Base-by-base conservation (phyloP, 2,888 invertebrate species). In the Linnaemya tessellans region DNA sequence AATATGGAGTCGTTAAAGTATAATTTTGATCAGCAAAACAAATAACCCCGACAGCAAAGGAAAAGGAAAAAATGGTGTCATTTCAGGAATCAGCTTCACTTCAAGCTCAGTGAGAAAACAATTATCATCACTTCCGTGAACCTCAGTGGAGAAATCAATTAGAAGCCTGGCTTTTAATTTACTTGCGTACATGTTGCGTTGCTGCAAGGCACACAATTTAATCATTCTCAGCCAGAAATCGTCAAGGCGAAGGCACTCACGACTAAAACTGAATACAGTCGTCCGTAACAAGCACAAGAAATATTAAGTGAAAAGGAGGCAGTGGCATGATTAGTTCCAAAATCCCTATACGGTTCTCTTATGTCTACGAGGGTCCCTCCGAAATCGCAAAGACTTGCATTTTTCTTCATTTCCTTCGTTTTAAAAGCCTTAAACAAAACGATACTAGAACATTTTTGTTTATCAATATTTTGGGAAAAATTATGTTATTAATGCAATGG, bases 131-230 rank as follows among this genome's bases (percentile, higher is more conserved):
- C 84, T 86, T 85, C 84, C 86, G 83, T 65, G 81, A 74, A 79
- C 78, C 86, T 67, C 83, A 78, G 56, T 77, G 60, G 70, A 82
- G 80, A 86, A 87, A 87, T 86, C 87, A 87, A 87, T 85, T 87
- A 87, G 84, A 87, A 65, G 35, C 64, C 70, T 64, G 54, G 3
- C 68, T n/a, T 46, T 22, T 10, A 65, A 56, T 30, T 58, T 30
- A 38, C 78, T 41, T 41, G 41, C 43, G 20, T 46, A 25, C 78
- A 51, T 60, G 35, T 49, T 56, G n/a, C 25, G 38, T 77, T 77
- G 84, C 84, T 78, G 20, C 62, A 46, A 78, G 84, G 62, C 73
- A 73, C 70, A 70, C 58, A 58, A 46, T 56, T 73, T 73, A 73
- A 81, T 84, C 77, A 78, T 78, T 41, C 46, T 65, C 25, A 60